Evolutionary conservation across 2,797 vertebrate genomes (phyloP).

Genomic region (Anableps anableps): DNA sequence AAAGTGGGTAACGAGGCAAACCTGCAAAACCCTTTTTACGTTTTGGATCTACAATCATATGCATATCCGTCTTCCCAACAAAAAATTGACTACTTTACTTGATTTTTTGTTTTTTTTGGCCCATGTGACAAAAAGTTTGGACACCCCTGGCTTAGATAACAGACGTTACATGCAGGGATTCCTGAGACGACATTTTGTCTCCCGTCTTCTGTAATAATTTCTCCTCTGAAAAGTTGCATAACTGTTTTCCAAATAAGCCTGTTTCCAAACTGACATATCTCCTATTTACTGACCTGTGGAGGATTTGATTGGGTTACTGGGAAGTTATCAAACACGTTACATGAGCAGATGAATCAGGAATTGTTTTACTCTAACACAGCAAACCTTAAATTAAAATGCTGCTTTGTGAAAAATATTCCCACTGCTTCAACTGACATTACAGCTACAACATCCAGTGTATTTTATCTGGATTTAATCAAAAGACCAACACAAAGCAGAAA

Average conservation of each 20-base stretch:
- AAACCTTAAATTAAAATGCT: neutral
- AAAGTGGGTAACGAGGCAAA: too few relatives aligned
- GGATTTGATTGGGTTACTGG: conserved; percentile 12
- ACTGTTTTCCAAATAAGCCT: conserved; percentile 5
- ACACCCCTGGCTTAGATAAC: too few relatives aligned
- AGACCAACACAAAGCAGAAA: neutral
- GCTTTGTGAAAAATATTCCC: neutral
- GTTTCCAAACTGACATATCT: conserved; percentile 18
- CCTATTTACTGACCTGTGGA: conserved; percentile 37
- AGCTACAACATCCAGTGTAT: neutral
- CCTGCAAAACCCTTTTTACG: too few relatives aligned
- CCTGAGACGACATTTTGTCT: neutral
- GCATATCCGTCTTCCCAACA: too few relatives aligned
- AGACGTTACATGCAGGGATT: neutral
- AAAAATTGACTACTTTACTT: too few relatives aligned
- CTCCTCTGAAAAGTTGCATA: neutral
- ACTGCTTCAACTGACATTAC: neutral
- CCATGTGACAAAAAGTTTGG: too few relatives aligned
- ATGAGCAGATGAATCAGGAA: conserved; percentile 26
- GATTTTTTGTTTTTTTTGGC: too few relatives aligned
- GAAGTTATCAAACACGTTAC: conserved; percentile 24
- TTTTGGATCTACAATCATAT: too few relatives aligned
- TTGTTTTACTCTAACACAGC: conserved; percentile 5
- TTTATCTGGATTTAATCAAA: neutral
- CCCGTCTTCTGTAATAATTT: neutral